Base-by-base conservation (phyloP, 2,113 vertebrate species). In the Falco punctatus region DNA sequence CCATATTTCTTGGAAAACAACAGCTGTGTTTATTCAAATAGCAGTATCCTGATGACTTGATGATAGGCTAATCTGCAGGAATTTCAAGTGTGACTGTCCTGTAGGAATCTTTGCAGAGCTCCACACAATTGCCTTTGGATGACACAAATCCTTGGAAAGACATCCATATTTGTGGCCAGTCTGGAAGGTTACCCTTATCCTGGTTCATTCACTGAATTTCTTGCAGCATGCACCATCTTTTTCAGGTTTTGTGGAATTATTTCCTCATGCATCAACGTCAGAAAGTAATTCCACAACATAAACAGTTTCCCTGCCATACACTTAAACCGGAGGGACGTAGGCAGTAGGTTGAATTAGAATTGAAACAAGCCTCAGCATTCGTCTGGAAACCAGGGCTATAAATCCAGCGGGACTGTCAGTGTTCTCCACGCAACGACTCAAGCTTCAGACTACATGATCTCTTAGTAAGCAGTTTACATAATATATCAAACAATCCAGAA, bases 11-110 rank as follows among this genome's bases (percentile, higher is more conserved):
- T 98, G 97, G 97, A 98, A 98, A 98, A 98, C 97, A 98, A 92
- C 98, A 98, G 98, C 98, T 98, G 98, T 98, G 98, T 98, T 98
- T 98, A 97, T 98, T 97, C 96, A 94, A 97, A 98, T 72, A 93
- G 96, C 95, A 96, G 95, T 84, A 92, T 96, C 96, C 97, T 97
- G 96, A 98, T 95, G 97, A 98, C 94, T 97, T 97, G 98, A 98
- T 98, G 98, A 98, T 96, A 97, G 97, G 96, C 97, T 98, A 98
- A 98, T 97, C 98, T 98, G 96, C 94, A 96, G 96, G 96, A 98
- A 98, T 97, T 94, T 92, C 97, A 88, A 98, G 97, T 95, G 96
- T 94, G 96, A 91, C 83, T 84, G 97, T 98, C 97, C 98, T 96
- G 95, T 13, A 96, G 94, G 97, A 97, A 92, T 95, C 93, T 91